Base-by-base conservation (phyloP, 2,113 vertebrate genomes). In the Mobula hypostoma region DNA sequence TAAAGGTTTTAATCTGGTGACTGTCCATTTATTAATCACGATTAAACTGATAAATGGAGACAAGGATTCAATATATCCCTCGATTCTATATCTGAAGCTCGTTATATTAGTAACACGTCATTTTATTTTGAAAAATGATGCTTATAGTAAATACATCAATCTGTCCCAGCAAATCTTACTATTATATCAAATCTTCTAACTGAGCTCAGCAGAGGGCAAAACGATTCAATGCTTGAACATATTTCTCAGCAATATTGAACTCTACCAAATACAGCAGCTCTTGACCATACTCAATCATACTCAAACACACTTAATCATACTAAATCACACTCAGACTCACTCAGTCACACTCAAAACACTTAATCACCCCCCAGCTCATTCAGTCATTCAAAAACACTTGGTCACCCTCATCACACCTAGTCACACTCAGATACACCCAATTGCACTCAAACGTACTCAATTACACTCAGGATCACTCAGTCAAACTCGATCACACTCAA, bases 91-190 rank as follows among this genome's bases (percentile, higher is more conserved):
- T 11, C 19, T 70, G 9, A 29, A 8, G 24, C 66, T 24, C 19
- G 68, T 32, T 92, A 7, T 7, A 92, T 68, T 70, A 66, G 66
- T 72, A 92, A 92, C 8, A 92, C 15, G 40, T 58, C 19, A 36
- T 72, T 27, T 36, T 36, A 58, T 17, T 92, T 21, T 32, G 88
- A 68, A 92, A 72, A 70, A 92, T 92, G 66, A 70, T 70, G 36
- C 29, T 40, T 70, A 70, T 92, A 92, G n/a, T 92, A 70, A 92
- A 92, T 87, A 61, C 32, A 92, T 70, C 88, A 36, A 92, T 88
- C 61, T 48, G 19, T 17, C 29, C 2, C 70, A 40, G 4, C 58
- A 63, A 32, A 72, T 70, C 88, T 61, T 87, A n/a, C 83, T 61
- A 29, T 24, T 87, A 24, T 5, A 63, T 68, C 66, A 36, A 11